These are phyloP conservation scores for Valencia hispanica DNA, from an alignment of 2,797 vertebrate species.

Conservation along the genomic window DNA sequence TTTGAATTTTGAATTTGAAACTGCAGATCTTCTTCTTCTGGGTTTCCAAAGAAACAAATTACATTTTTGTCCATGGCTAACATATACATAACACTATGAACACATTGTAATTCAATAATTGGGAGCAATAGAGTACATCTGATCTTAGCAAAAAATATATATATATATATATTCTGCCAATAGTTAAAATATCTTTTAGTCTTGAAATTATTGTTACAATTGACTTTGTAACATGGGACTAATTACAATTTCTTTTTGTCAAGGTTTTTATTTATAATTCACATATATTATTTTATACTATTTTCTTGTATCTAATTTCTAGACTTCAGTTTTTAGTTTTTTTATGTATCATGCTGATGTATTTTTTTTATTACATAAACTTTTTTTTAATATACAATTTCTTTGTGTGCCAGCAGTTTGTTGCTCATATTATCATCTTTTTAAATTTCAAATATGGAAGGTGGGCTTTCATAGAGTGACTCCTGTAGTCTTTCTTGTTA, in stretches of 20 bases:
- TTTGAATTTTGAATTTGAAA: no score
- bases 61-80: no score
- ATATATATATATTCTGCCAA: no score
- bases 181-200: background rate
- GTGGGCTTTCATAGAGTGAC: background rate
- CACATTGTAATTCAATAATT: background rate
- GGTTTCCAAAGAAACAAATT: background rate
- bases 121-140: no score
- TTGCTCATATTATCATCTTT: background rate
- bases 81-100: background rate
- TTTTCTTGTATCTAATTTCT: background rate
- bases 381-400: background rate
- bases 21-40: background rate
- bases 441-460: background rate
- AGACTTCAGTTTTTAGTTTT: background rate
- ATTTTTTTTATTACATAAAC: background rate
- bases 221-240: background rate
- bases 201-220: background rate
- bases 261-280: background rate
- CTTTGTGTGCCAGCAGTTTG: background rate
- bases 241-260: no score
- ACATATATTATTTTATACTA: background rate
- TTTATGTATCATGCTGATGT: background rate
- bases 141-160: no score
- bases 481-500: slow-evolving; percentile 1